Evolutionary conservation across 2,797 vertebrate genomes (phyloP), one percentile per base, ranked within the genome.

Genomic region (Odontamblyopus lacepedii): DNA sequence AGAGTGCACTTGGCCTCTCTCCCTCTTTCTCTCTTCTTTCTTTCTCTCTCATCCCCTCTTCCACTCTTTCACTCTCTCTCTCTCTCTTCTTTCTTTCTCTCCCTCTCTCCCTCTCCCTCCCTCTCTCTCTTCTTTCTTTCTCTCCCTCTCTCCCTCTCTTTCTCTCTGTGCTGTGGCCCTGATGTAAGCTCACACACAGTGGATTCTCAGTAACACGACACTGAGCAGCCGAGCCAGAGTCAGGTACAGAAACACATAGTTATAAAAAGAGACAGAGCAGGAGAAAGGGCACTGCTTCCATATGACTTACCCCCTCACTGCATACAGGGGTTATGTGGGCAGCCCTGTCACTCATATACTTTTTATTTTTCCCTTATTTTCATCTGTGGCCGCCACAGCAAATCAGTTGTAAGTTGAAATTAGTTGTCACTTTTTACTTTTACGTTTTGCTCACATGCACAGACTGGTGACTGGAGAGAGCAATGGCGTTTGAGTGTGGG

Each of bases 201-300:
- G 70, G 78, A 88, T 89, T 88, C 26, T 35, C 63, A 71, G 87
- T 90, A 90, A 90, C 78, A 9, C 19, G 83, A 89, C n/a, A 70
- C 87, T 61, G 26, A 68, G 59, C 77, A 72, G 81, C 79, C 74
- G 69, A 27, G 70, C 76, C 75, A 81, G 77, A 89, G 83, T 70
- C 82, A 59, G 80, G 79, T 83, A 63, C 18, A 27, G 76, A 87
- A 85, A 0, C 62, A 51, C 73, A 15, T 48, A 83, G 86, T 83
- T 91, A 84, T 89, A 83, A 88, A 89, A 89, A 90, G 87, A 88
- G 81, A 6, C 44, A 79, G 78, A 13, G 72, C 74, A 72, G 73
- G 80, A 66, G 59, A 80, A 87, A 86, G 80, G 76, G 73, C 84
- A 73, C 68, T 59, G 74, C 81, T 73, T 50, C 70, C 57, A 55